phyloP scores from a whole-genome alignment of 2,113 vertebrate species.

The Clarias gariepinus region DNA sequence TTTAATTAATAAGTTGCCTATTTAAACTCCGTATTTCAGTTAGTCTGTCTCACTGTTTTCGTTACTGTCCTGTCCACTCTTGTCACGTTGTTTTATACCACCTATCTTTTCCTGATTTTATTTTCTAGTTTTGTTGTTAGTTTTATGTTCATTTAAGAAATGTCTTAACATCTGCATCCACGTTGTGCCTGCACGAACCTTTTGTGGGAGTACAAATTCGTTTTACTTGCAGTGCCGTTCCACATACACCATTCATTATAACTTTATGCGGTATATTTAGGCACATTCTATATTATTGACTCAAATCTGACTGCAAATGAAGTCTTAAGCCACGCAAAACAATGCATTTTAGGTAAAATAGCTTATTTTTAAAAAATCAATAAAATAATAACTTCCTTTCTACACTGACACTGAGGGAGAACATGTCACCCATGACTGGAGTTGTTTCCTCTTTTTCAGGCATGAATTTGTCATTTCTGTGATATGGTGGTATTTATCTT shows the following conservation, averaged over 20 bases:
- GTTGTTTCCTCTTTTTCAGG: background rate
- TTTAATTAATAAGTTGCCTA: no score
- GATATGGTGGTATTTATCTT: background rate
- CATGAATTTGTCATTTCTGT: background rate
- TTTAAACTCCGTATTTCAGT: no score
- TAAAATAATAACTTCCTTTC: slow-evolving; percentile 5
- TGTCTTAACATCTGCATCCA: no score
- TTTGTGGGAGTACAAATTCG: background rate
- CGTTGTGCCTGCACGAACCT: no score
- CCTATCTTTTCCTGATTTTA: no score
- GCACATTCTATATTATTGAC: background rate
- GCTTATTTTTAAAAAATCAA: background rate
- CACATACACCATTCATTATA: background rate
- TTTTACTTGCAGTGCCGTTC: background rate
- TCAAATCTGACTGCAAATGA: no score
- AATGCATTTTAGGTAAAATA: slow-evolving; percentile 10
- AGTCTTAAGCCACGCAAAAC: no score
- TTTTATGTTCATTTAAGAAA: no score
- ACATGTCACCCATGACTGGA: background rate
- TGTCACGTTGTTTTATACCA: no score
- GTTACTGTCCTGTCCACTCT: no score
- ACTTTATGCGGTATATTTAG: background rate
- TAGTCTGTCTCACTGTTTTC: no score
- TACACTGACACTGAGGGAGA: background rate
- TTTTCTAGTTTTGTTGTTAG: no score